Conservation (phyloP, 2,113 vertebrate species). For the Cheilinus undulatus region DNA sequence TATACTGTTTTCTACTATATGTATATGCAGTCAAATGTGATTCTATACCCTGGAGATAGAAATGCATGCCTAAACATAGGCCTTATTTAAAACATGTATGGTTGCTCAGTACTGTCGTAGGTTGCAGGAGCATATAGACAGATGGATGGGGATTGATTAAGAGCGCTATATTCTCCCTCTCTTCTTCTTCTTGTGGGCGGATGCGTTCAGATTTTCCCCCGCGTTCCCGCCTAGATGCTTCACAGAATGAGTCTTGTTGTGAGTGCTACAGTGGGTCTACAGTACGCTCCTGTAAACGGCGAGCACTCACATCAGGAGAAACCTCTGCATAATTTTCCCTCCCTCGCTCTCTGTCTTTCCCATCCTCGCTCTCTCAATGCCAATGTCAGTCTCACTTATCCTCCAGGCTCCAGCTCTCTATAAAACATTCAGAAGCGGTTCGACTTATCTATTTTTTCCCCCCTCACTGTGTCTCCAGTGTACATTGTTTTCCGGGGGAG, state of each 20-base stretch:
- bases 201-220: slow-evolving; percentile 19
- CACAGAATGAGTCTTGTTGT: slow-evolving; percentile 28
- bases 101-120: background rate
- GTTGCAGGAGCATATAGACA: slow-evolving; percentile 23
- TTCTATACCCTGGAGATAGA: slow-evolving; percentile 8
- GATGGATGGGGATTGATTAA: slow-evolving; percentile 40
- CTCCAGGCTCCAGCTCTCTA: slow-evolving; percentile 68
- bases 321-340: slow-evolving; percentile 57
- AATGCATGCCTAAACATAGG: background rate
- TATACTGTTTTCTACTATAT: background rate
- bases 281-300: slow-evolving; percentile 35
- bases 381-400: slow-evolving; percentile 80
- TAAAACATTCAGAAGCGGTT: slow-evolving; percentile 76
- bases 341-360: slow-evolving; percentile 21
- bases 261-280: slow-evolving; percentile 41
- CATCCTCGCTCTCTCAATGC: slow-evolving; percentile 40
- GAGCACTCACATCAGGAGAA: slow-evolving; percentile 23
- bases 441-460: slow-evolving; percentile 27
- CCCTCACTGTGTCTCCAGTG: slow-evolving; percentile 32
- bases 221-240: slow-evolving; percentile 18
- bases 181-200: slow-evolving; percentile 3
- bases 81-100: slow-evolving; percentile 16
- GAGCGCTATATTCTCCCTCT: slow-evolving; percentile 17
- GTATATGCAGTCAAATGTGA: background rate
- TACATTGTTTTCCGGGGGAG: slow-evolving; percentile 64